Conservation (phyloP, 2,113 vertebrate species). For the Meriones unguiculatus region DNA sequence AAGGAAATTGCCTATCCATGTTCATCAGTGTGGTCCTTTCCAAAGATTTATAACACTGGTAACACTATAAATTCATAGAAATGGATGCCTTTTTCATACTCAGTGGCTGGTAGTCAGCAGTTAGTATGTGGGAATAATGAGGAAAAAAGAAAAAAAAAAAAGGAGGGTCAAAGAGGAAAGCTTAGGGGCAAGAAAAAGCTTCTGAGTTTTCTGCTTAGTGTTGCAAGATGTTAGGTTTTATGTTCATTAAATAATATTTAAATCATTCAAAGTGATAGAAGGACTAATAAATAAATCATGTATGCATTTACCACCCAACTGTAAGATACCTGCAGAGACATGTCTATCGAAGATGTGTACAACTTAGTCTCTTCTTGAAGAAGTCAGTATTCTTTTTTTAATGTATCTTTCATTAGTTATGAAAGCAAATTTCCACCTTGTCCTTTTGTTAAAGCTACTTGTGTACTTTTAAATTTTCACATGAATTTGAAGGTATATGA, state of each 20-base stretch:
- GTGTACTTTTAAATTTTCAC: background rate
- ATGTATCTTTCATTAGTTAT: constrained; percentile 79
- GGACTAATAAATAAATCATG: background rate
- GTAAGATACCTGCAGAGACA: background rate
- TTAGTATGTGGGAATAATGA: background rate
- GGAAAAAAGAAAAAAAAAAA: background rate
- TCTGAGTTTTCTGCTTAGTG: background rate
- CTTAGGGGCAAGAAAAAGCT: background rate
- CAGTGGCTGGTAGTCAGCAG: background rate
- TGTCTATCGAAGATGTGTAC: background rate
- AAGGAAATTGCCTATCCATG: constrained; percentile 66
- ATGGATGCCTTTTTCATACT: background rate
- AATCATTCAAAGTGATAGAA: background rate
- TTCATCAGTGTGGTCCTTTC: constrained; percentile 39
- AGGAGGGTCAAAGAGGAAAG: background rate
- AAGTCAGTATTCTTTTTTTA: background rate
- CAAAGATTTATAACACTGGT: constrained; percentile 57
- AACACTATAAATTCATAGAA: constrained; percentile 32
- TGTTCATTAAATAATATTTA: background rate
- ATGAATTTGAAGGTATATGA: background rate
- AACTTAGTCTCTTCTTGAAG: background rate
- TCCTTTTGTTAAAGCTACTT: background rate
- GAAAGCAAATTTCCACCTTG: background rate
- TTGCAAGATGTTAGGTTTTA: background rate
- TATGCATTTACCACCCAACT: background rate